Conservation (phyloP, 2,888 invertebrate species). For the Hypercompe scribonia region DNA sequence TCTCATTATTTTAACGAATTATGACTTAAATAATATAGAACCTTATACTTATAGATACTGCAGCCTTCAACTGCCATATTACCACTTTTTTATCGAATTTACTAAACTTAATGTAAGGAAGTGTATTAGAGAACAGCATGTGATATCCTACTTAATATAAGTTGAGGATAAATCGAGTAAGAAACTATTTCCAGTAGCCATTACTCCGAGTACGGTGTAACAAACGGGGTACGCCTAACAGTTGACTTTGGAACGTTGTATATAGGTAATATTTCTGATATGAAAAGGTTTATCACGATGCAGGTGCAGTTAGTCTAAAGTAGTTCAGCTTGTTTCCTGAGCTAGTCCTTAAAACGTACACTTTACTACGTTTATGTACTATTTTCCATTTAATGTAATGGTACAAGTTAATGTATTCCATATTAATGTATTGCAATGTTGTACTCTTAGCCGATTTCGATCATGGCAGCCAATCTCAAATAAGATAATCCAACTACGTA, state of each 20-base stretch:
- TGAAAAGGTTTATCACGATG: not conserved
- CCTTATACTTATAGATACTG: too few species aligned
- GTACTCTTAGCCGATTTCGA: too few species aligned
- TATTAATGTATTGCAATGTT: too few species aligned
- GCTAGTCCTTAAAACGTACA: not conserved
- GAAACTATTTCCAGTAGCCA: not conserved
- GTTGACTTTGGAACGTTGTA: not conserved
- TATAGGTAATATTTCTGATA: not conserved
- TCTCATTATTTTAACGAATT: not conserved
- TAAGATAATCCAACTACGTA: too few species aligned
- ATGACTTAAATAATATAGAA: too few species aligned
- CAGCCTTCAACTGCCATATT: not conserved
- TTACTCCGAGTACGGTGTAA: not conserved
- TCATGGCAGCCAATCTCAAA: too few species aligned
- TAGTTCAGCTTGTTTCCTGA: not conserved
- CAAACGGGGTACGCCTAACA: not conserved
- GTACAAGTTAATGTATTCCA: not conserved
- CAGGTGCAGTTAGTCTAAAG: constrained; percentile 1
- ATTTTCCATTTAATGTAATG: not conserved
- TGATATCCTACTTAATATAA: not conserved
- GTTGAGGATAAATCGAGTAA: not conserved
- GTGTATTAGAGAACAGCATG: not conserved
- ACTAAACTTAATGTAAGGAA: not conserved
- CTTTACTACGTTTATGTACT: not conserved
- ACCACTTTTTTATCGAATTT: not conserved